A percentile compares a stretch with the other conserved stretches of the same genome.
phyloP scores from a whole-genome alignment of 2,888 invertebrate species.

The Drosophila maculinotata region DNA sequence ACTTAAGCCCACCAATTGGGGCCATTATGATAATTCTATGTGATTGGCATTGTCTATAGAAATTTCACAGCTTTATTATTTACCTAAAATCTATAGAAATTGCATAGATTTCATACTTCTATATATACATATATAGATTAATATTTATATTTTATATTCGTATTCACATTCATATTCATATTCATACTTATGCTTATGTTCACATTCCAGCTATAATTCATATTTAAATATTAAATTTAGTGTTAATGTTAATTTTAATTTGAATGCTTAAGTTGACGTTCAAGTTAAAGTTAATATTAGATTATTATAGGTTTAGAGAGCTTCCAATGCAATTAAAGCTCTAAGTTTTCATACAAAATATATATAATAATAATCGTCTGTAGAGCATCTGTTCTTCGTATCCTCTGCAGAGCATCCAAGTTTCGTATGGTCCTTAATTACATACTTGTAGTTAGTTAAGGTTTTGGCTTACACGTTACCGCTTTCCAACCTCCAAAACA shows the following conservation, averaged over 20 bases:
- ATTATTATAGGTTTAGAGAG: background rate
- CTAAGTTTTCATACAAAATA: too few relatives aligned
- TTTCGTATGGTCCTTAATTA: constrained; percentile 3
- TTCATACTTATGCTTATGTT: background rate
- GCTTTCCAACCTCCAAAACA: constrained; percentile 6
- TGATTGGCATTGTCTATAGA: background rate
- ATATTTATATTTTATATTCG: background rate
- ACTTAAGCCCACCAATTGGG: background rate
- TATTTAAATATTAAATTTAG: background rate
- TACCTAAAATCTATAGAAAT: too few relatives aligned
- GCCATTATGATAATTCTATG: background rate
- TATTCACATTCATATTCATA: background rate
- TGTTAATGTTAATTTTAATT: background rate
- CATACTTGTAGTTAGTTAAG: background rate
- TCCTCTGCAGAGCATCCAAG: constrained; percentile 15
- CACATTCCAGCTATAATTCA: background rate
- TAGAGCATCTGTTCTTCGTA: background rate
- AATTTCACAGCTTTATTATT: too few relatives aligned
- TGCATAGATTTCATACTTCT: too few relatives aligned
- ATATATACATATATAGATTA: too few relatives aligned
- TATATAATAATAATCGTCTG: too few relatives aligned
- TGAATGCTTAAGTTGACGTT: background rate
- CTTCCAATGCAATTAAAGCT: too few relatives aligned
- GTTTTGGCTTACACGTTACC: constrained; percentile 20
- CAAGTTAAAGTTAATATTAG: background rate